Evolutionary conservation across 2,888 invertebrate genomes (phyloP), one percentile per base, ranked within the genome.

Genomic region (Eupithecia exiguata): DNA sequence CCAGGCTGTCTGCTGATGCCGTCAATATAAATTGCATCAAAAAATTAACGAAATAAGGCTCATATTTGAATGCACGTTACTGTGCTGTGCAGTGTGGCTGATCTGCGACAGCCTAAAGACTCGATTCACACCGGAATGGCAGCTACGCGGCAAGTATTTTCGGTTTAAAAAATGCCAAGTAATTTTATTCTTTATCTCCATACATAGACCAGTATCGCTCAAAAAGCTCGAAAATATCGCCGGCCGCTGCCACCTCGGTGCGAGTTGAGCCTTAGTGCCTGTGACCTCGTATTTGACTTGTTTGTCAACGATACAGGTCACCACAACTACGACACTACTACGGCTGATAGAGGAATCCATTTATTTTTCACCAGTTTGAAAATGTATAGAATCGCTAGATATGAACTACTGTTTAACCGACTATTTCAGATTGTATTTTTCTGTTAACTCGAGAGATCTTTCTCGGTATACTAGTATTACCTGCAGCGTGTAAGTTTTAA

Each of bases 371-470:
- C n/a, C 6, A n/a, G 18, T 53, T 21, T 12, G 21, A 12, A 65
- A 58, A 49, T 53, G 53, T 71, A 71, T 21, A 66, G 25, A 71
- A 36, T 40, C 40, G 70, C 70, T 71, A 71, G 66, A 71, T 21
- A 2, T 53, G 21, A 21, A 53, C 10, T 53, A 21, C n/a, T 21
- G 9, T 21, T 21, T 21, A 53, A 53, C 49, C 10, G 0, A 53
- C 21, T 21, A 21, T 53, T 53, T 5, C 53, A 5, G 9, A 53
- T 53, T 53, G 53, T 53, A 53, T 5, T 2, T 21, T 12, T 12
- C 53, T 21, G 21, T 53, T 21, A 5, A 53, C 21, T 21, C 12
- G 21, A 21, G 21, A 12, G 21, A 12, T 10, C 53, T 12, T 21
- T 53, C 21, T 21, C 9, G 21, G 9, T 49, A 49, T n/a, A 9